A percentile compares a stretch with the other conserved stretches of the same genome.
Conservation (phyloP, 2,113 vertebrate genomes). For the Setophaga coronata region DNA sequence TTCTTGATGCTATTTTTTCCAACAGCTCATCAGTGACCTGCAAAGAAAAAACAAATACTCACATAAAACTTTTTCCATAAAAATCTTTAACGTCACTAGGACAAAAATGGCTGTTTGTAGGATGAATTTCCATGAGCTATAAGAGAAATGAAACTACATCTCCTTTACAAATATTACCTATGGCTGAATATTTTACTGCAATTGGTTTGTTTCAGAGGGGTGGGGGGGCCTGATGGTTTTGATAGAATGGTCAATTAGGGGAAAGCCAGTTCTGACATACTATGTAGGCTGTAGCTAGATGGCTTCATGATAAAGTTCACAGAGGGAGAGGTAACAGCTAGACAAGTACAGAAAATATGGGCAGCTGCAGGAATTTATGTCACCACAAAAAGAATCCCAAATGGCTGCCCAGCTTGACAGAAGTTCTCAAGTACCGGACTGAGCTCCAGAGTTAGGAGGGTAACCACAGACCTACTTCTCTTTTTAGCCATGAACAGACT, state of each 20-base stretch:
- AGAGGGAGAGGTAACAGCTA: not conserved
- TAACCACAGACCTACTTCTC: not conserved
- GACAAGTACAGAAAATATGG: not conserved
- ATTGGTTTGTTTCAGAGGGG: not conserved
- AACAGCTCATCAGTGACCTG: constrained; percentile 94
- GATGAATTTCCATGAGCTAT: not conserved
- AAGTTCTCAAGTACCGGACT: not conserved
- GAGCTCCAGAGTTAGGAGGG: not conserved
- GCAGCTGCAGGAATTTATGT: not conserved
- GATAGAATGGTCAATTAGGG: fast-evolving
- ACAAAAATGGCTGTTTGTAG: not conserved
- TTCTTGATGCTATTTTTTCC: constrained; percentile 93
- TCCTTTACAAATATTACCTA: not conserved
- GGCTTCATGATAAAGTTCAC: not conserved
- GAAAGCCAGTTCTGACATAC: not conserved
- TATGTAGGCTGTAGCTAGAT: not conserved
- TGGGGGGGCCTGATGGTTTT: not conserved
- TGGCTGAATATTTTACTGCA: not conserved
- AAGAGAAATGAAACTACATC: not conserved
- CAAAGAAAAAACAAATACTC: not conserved
- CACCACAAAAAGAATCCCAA: not conserved
- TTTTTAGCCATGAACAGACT: not conserved
- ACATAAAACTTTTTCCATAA: not conserved
- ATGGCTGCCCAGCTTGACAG: not conserved
- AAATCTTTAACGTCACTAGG: not conserved